Percentiles rank a stretch among this genome's conserved stretches.
phyloP scores from a whole-genome alignment of 64 coral and sea anemone genomes.

The Anthopleura sola region DNA sequence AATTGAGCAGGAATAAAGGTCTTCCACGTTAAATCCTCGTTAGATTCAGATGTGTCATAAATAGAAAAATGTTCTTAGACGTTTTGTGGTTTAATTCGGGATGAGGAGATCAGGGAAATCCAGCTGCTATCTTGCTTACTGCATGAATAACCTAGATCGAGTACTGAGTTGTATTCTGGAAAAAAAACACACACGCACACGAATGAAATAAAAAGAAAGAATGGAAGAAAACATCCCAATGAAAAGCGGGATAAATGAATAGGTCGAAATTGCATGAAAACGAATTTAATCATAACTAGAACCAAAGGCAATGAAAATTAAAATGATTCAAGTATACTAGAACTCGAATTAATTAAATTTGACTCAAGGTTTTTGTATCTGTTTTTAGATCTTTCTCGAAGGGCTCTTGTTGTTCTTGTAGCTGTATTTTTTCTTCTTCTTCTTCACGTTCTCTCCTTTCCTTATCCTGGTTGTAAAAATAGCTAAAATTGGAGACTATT shows the following conservation, averaged over 20 bases:
- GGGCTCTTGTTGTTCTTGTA: not conserved
- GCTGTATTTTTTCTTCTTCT: not conserved
- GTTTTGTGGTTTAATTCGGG: not conserved
- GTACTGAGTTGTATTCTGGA: too few species aligned
- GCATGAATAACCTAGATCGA: too few species aligned
- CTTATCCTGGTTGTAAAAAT: conserved; percentile 87
- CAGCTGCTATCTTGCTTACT: too few species aligned
- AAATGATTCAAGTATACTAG: not conserved
- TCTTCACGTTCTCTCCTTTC: conserved; percentile 28
- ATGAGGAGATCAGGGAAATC: not conserved
- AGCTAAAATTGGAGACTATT: conserved; percentile 91
- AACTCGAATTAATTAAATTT: not conserved
- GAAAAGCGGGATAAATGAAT: too few species aligned
- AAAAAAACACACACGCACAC: too few species aligned
- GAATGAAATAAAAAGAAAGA: too few species aligned
- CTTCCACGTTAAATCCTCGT: not conserved
- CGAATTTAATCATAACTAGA: not conserved
- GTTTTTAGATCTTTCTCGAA: not conserved
- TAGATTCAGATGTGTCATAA: not conserved
- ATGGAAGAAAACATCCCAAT: too few species aligned
- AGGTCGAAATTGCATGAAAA: not conserved
- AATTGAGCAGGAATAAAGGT: not conserved
- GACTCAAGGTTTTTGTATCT: not conserved
- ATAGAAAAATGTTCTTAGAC: not conserved
- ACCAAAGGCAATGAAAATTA: not conserved